Conservation (phyloP, 2,888 invertebrate genomes). For the Micoletzkya japonica region DNA sequence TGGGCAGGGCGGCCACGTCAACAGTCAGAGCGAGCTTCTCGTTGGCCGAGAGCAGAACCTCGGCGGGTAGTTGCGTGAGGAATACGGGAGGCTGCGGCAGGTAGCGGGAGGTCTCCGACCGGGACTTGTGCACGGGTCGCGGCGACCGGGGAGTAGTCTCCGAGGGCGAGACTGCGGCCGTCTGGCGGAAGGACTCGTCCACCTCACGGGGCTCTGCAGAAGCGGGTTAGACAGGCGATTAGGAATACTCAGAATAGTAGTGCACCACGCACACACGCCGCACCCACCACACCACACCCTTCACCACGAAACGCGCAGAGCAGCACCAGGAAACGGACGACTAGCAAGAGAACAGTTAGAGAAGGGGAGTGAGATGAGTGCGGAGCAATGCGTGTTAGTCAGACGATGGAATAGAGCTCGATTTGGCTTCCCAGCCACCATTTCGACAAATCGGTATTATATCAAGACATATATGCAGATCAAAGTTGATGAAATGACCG, state of each 20-base stretch:
- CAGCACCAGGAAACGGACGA: constrained; percentile 13
- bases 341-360: background rate
- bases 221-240: background rate
- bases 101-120: constrained; percentile 34
- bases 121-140: constrained; percentile 28
- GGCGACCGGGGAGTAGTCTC: constrained; percentile 12
- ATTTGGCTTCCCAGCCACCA: background rate
- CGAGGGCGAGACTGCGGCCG: too few species aligned
- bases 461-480: too few species aligned
- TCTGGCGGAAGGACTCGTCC: background rate
- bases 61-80: constrained; percentile 27
- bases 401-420: background rate
- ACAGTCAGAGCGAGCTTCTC: constrained; percentile 55
- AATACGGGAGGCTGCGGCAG: constrained; percentile 52
- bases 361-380: constrained; percentile 16
- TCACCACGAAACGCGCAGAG: too few species aligned
- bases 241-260: constrained; percentile 9
- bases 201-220: constrained; percentile 25
- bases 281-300: constrained; percentile 24
- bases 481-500: too few species aligned
- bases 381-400: background rate
- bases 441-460: background rate
- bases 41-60: constrained; percentile 37
- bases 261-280: background rate
- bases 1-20: constrained; percentile 55